A percentile compares a stretch with the other conserved stretches of the same genome.
phyloP scores from a whole-genome alignment of 2,888 invertebrate species.

The Dugesia japonica region DNA sequence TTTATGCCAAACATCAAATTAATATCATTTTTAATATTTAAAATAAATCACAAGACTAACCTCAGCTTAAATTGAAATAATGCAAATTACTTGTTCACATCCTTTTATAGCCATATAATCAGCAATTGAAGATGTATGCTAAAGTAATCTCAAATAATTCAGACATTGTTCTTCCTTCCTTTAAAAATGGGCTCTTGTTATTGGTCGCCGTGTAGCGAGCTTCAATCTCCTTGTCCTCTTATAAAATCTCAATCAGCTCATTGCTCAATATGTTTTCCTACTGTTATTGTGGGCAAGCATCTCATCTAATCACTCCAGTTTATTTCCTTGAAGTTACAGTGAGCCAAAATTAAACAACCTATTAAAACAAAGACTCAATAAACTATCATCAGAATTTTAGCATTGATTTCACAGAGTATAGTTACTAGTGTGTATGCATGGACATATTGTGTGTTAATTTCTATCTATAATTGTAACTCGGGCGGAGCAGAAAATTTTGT shows the following conservation, averaged over 20 bases:
- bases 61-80: conserved; percentile 15
- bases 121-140: conserved; percentile 20
- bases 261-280: conserved; percentile 20
- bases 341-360: conserved; percentile 20
- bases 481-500: conserved; percentile 20
- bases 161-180: conserved; percentile 20
- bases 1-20: too few species aligned
- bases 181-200: conserved; percentile 11
- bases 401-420: conserved; percentile 4
- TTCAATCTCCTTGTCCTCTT: conserved; percentile 13
- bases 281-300: conserved; percentile 16
- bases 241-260: conserved; percentile 20
- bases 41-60: not conserved
- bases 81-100: conserved; percentile 20
- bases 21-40: not conserved
- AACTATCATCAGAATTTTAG: conserved; percentile 14
- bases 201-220: conserved; percentile 14
- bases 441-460: not conserved
- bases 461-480: conserved; percentile 7
- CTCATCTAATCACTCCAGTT: conserved; percentile 20
- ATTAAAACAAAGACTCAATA: conserved; percentile 8
- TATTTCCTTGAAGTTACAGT: conserved; percentile 13
- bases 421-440: not conserved
- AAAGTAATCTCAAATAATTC: conserved; percentile 20
- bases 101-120: conserved; percentile 20